These are phyloP conservation scores for Rhizomys pruinosus DNA, from an alignment of 2,113 vertebrate genomes.

Conservation along the genomic window DNA sequence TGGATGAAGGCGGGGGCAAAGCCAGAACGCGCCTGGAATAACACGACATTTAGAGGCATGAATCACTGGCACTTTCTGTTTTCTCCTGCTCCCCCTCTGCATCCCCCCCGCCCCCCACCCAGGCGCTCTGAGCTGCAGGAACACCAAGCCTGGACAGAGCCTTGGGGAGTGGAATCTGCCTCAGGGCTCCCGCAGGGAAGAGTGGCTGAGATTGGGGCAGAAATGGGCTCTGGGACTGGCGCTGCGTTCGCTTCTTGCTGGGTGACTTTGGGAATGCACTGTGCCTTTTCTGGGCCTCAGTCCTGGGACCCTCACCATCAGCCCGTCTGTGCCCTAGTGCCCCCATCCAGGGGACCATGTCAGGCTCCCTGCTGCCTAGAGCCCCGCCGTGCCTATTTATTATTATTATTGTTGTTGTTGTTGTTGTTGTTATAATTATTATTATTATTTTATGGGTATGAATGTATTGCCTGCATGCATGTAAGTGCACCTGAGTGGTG, in stretches of 20 bases:
- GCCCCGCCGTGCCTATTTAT: too few relatives aligned
- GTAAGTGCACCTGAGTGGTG: too few relatives aligned
- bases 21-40: conserved; percentile 74
- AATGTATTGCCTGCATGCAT: too few relatives aligned
- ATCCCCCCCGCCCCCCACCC: not conserved
- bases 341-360: not conserved
- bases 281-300: not conserved
- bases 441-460: too few relatives aligned
- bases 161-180: not conserved
- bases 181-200: not conserved
- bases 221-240: not conserved
- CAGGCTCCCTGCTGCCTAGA: not conserved
- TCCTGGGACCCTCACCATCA: not conserved
- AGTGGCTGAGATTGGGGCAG: not conserved
- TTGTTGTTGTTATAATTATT: too few relatives aligned
- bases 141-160: not conserved
- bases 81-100: conserved; percentile 52
- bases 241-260: not conserved
- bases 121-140: conserved; percentile 43
- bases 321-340: not conserved
- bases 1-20: conserved; percentile 75
- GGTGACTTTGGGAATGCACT: not conserved
- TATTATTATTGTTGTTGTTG: too few relatives aligned
- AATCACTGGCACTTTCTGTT: conserved; percentile 75
- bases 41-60: conserved; percentile 81